Percentiles rank a stretch among this genome's conserved stretches.
Conservation (phyloP, 2,888 invertebrate species). For the Heliconius charithonia region DNA sequence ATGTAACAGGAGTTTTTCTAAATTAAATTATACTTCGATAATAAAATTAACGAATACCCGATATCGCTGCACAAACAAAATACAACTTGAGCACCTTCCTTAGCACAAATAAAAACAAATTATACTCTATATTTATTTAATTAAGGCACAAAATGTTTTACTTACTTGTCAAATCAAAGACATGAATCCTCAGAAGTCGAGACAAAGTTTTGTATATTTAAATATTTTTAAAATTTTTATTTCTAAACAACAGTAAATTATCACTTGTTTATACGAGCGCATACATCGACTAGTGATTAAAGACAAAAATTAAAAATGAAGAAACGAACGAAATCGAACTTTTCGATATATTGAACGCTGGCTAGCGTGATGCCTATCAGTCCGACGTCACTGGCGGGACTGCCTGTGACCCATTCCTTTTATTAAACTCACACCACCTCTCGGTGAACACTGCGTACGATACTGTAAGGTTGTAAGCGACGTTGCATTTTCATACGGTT, state of each 20-base stretch:
- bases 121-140: neutral
- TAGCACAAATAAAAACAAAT: neutral
- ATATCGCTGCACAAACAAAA: neutral
- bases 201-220: neutral
- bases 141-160: neutral
- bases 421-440: neutral
- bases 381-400: neutral
- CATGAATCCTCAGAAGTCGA: neutral
- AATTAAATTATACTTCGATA: too few relatives aligned
- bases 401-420: neutral
- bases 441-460: neutral
- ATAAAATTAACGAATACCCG: too few relatives aligned
- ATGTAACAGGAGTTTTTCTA: too few relatives aligned
- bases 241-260: too few relatives aligned
- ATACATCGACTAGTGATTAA: too few relatives aligned
- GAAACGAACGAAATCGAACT: neutral
- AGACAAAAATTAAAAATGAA: too few relatives aligned
- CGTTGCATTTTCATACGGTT: neutral
- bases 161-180: neutral
- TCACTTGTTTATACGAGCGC: too few relatives aligned
- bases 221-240: neutral
- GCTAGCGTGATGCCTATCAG: neutral
- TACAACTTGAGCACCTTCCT: neutral
- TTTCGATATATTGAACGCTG: neutral
- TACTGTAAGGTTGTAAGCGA: neutral